Evolutionary conservation across 2,797 vertebrate species (phyloP), one percentile per base, ranked within the genome.

Genomic region (Phoeniculus purpureus): DNA sequence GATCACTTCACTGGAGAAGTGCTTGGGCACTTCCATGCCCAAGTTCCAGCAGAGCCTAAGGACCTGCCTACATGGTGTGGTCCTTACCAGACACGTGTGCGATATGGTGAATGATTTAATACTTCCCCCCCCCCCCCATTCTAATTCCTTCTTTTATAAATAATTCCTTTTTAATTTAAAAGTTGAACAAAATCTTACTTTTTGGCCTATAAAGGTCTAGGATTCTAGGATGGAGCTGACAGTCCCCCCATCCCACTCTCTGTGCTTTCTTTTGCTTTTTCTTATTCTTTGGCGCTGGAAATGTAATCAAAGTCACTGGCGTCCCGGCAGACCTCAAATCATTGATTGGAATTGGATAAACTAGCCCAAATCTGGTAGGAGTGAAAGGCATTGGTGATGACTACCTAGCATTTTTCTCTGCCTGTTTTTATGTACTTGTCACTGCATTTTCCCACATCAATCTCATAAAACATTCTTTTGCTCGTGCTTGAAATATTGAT

Each of bases 401-500:
- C 83, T 94, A 56, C 62, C 84, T 94, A 87, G 72, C 67, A 82
- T 96, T 94, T 95, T 92, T 93, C 90, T 92, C 67, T 92, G 87
- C 92, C 92, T 95, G 96, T 97, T 94, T 97, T 96, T 93, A 96
- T 94, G 89, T 94, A 89, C 73, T 96, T 97, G 96, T 96, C 96
- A 95, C 94, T 80, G 59, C 95, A 82, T 92, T 96, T 96, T 94
- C 94, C 90, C 92, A 87, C 94, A 96, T 97, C 96, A 95, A 85
- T 97, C 95, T 97, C 95, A 94, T 96, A 97, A 97, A 97, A 94
- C 91, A 96, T 95, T 94, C 74, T 86, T 97, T 96, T 95, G 91
- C 92, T 97, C 89, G 23, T 90, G 77, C 89, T 95, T 97, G 97
- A 97, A 96, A 95, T 97, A 96, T 96, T 97, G 96, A 96, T 97